Base-by-base conservation (phyloP, 2,888 invertebrate genomes). In the Polydrusus cervinus region DNA sequence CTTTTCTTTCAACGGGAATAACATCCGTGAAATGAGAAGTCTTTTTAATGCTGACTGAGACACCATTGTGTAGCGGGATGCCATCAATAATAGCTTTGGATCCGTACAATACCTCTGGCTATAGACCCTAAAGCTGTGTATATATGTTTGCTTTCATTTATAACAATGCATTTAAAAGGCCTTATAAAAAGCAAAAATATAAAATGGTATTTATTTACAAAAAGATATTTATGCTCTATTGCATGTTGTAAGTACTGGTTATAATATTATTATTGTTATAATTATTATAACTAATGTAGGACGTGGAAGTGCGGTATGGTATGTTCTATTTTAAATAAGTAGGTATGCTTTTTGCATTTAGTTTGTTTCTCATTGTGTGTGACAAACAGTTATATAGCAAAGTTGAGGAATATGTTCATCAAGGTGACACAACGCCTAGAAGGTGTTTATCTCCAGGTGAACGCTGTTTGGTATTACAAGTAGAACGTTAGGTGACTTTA, bases 21-120 rank as follows among this genome's bases (percentile, higher is more conserved):
- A 76, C 49, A 65, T 40, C 68, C 76, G 72, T 76, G 76, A 76
- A 76, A 76, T 76, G 76, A 76, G 76, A 64, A 49, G 72, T 49
- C 64, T 68, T 65, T 76, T 57, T 60, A 57, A 67, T 47, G 49
- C 51, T 51, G 51, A 61, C 70, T 43, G 60, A 40, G 67, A 25
- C 65, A 47, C 75, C 45, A 75, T 75, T 75, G 75, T 75, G 70
- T 60, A 66, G 64, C 57, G 49, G 53, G 70, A 75, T 71, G 66
- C 71, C 66, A 75, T 75, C 75, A 67, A 74, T 74, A 70, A 70
- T 65, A 57, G 68, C 67, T 64, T 62, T 25, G 14, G 38, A 61
- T 71, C 45, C 25, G 51, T 53, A 71, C 71, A 71, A 71, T 71
- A 64, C 53, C 64, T 71, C 43, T 25, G 45, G 53, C 53, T 62